A percentile compares a stretch with the other conserved stretches of the same genome.
phyloP scores from a whole-genome alignment of 2,113 vertebrate genomes.

The Dicaeum eximium region DNA sequence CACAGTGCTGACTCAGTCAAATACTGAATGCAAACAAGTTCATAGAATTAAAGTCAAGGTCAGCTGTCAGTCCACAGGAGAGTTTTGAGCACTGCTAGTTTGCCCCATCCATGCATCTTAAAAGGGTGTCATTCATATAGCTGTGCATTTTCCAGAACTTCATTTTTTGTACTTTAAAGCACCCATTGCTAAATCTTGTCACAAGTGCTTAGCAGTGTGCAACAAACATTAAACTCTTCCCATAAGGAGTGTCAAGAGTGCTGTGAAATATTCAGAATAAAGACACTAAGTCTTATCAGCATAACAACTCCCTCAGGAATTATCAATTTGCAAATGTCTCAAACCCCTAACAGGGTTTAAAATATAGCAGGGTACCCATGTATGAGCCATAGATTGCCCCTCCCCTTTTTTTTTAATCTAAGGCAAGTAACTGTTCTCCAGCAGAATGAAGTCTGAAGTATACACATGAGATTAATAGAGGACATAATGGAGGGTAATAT shows the following conservation, averaged over 20 bases:
- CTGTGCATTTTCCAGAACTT: neutral
- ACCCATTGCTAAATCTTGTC: neutral
- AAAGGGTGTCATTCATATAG: neutral
- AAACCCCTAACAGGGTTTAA: neutral
- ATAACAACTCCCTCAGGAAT: neutral
- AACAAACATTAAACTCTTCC: neutral
- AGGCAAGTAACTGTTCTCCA: neutral
- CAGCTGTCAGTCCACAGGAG: neutral
- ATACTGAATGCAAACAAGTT: neutral
- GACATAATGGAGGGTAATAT: neutral
- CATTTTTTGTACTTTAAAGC: neutral
- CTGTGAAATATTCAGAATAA: neutral
- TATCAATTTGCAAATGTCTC: neutral
- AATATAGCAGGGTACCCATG: neutral
- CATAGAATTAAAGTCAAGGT: neutral
- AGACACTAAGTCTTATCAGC: neutral
- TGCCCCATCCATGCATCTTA: rapidly evolving
- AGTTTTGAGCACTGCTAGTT: neutral
- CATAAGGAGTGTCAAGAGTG: neutral
- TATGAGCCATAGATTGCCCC: neutral
- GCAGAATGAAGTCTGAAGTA: neutral
- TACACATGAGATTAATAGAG: neutral
- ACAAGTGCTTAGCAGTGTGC: neutral
- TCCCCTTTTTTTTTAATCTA: neutral
- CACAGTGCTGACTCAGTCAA: neutral